These are phyloP conservation scores for Apogon talboti DNA, from an alignment of 2,797 vertebrate genomes.

Conservation along the genomic window DNA sequence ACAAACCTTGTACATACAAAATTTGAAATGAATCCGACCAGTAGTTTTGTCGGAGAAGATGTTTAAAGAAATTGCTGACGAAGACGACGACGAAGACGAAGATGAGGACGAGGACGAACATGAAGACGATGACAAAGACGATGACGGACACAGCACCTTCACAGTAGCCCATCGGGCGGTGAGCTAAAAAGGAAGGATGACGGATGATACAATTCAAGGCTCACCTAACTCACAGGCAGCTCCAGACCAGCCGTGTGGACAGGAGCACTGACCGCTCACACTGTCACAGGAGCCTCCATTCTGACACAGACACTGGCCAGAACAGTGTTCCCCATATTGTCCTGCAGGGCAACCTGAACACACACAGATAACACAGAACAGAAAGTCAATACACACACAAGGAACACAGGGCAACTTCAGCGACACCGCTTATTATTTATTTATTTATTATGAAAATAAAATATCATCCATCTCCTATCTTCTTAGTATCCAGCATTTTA, in stretches of 20 bases:
- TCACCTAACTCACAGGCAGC: constrained; percentile 74
- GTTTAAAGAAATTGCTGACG: no score
- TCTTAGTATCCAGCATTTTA: no score
- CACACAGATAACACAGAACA: constrained; percentile 6
- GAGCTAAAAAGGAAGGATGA: no score
- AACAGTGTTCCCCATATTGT: constrained; percentile 66
- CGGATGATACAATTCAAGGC: background rate
- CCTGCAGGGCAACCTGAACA: constrained; percentile 70
- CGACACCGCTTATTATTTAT: no score
- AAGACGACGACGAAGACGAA: background rate
- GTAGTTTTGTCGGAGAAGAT: no score
- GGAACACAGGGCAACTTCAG: no score
- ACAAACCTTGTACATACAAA: no score
- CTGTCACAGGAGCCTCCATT: constrained; percentile 69
- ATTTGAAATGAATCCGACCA: no score
- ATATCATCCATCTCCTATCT: no score
- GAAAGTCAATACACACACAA: constrained; percentile 13
- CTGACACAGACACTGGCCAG: constrained; percentile 69
- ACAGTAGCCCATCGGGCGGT: no score
- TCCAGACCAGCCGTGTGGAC: constrained; percentile 68
- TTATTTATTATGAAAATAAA: no score
- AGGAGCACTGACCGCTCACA: constrained; percentile 64
- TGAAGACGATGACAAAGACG: background rate
- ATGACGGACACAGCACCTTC: no score
- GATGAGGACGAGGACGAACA: background rate